These are phyloP conservation scores for Tuberolachnus salignus DNA, from an alignment of 2,888 invertebrate species.

Conservation along the genomic window DNA sequence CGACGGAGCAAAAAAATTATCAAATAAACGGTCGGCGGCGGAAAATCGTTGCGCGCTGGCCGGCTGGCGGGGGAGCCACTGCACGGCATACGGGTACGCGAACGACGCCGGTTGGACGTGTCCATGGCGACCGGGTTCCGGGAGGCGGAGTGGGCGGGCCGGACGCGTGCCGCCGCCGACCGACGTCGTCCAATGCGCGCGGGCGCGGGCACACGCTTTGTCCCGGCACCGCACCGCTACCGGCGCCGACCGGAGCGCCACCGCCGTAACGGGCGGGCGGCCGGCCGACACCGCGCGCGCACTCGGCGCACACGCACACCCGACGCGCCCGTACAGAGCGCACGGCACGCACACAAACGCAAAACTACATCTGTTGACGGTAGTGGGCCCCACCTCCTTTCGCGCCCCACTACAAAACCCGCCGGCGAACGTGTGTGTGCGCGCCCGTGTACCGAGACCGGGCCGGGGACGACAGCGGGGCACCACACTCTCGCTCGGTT, in stretches of 20 bases:
- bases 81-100: neutral
- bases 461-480: slow-evolving; percentile 1
- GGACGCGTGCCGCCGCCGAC: neutral
- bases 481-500: slow-evolving; percentile 44
- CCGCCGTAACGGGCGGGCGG: neutral
- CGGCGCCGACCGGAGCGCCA: neutral
- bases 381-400: neutral
- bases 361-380: no score
- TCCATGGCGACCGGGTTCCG: slow-evolving; percentile 1
- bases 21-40: slow-evolving; percentile 3
- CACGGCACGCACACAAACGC: neutral
- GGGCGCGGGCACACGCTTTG: slow-evolving; percentile 14
- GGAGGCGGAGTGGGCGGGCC: neutral
- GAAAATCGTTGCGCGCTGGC: neutral
- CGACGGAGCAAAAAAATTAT: neutral
- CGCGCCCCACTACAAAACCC: neutral
- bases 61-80: neutral
- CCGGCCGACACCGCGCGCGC: neutral
- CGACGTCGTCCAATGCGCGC: slow-evolving; percentile 40
- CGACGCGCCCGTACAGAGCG: neutral
- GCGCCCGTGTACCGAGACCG: slow-evolving; percentile 29
- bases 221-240: neutral
- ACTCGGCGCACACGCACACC: neutral
- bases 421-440: neutral
- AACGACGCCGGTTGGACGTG: slow-evolving; percentile 33